Percentiles rank a stretch among this genome's conserved stretches.
These are phyloP conservation scores for Meteorus sp. DNA, from an alignment of 1,140 invertebrate genomes.

Conservation along the genomic window DNA sequence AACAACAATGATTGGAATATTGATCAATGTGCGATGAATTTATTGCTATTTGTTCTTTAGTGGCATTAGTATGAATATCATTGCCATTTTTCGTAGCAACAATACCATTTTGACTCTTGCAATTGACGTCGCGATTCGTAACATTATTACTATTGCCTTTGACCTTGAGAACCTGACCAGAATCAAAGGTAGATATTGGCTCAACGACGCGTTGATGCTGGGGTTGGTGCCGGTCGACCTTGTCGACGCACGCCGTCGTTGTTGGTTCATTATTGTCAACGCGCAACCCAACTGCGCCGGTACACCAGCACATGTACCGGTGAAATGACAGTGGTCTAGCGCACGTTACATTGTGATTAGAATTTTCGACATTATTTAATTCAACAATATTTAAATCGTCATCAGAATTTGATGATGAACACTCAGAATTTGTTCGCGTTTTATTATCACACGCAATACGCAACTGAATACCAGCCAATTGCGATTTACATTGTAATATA, in stretches of 20 bases:
- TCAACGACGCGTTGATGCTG: no score
- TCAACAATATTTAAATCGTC: constrained; percentile 13
- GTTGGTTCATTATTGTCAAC: constrained; percentile 4
- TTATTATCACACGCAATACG: constrained; percentile 4
- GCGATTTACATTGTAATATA: constrained; percentile 21
- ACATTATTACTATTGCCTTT: constrained; percentile 25
- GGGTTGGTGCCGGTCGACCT: constrained; percentile 20
- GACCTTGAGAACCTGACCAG: constrained; percentile 21
- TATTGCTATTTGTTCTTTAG: constrained; percentile 12
- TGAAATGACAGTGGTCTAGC: constrained; percentile 61
- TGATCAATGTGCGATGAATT: constrained; percentile 4
- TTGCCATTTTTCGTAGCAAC: constrained; percentile 1
- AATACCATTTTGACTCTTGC: constrained; percentile 27
- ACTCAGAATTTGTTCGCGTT: constrained; percentile 12
- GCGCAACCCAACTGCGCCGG: constrained; percentile 13
- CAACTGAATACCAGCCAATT: constrained; percentile 12
- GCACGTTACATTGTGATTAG: constrained; percentile 41
- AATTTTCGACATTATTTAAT: constrained; percentile 4
- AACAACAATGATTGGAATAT: constrained; percentile 57
- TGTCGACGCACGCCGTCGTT: constrained; percentile 3
- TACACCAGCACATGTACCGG: constrained; percentile 60
- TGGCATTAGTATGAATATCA: constrained; percentile 16
- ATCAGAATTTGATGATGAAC: not conserved
- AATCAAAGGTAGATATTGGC: constrained; percentile 12
- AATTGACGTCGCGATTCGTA: constrained; percentile 11